phyloP scores from a whole-genome alignment of 2,888 invertebrate species.

The Ornithoptera priamus region DNA sequence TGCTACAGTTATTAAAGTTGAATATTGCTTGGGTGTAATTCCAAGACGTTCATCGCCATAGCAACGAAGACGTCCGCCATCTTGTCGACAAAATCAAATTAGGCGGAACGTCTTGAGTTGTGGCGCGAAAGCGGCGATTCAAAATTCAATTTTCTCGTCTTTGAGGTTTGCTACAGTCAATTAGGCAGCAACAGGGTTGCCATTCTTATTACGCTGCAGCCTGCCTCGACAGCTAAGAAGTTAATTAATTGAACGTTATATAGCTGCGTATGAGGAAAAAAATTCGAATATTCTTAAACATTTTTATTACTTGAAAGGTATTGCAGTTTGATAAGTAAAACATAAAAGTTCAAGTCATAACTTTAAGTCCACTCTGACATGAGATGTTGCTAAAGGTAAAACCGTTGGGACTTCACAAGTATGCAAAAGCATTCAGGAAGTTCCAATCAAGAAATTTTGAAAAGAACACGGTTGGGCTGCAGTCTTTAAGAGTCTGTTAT shows the following conservation, averaged over 20 bases:
- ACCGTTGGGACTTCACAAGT: too few species aligned
- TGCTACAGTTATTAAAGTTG: conserved; percentile 36
- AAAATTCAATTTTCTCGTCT: conserved; percentile 61
- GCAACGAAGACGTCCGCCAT: conserved; percentile 68
- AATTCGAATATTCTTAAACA: not conserved
- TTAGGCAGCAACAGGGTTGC: conserved; percentile 36
- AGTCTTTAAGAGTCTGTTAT: too few species aligned
- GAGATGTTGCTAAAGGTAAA: too few species aligned
- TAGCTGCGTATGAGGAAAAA: not conserved
- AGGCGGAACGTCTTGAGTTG: conserved; percentile 69
- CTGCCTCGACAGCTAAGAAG: not conserved
- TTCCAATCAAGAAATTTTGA: too few species aligned
- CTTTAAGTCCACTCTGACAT: too few species aligned
- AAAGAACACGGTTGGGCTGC: too few species aligned
- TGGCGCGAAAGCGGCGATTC: conserved; percentile 61
- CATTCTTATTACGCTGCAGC: not conserved
- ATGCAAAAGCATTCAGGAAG: too few species aligned
- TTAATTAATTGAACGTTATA: not conserved
- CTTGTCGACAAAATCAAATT: conserved; percentile 61
- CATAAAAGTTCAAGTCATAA: too few species aligned
- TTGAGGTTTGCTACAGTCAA: conserved; percentile 58
- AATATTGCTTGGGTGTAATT: conserved; percentile 37
- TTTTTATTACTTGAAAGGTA: too few species aligned
- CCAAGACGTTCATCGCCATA: conserved; percentile 59
- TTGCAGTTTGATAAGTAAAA: too few species aligned